Conservation (phyloP, 2,113 vertebrate genomes). For the Sturnus vulgaris region DNA sequence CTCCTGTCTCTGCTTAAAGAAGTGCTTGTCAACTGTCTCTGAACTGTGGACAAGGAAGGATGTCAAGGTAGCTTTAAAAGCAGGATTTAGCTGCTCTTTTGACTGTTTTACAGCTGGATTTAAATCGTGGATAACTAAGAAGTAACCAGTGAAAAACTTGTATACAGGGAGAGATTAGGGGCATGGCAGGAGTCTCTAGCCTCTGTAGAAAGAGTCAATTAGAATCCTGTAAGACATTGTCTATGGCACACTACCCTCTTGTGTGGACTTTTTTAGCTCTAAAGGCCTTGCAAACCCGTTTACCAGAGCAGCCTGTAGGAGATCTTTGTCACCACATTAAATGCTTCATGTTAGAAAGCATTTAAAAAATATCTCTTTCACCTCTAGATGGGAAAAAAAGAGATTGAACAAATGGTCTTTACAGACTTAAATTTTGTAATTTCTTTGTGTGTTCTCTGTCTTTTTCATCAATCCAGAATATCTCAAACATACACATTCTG, state of each 20-base stretch:
- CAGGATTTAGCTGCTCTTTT: background rate
- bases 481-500: background rate
- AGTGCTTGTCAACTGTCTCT: background rate
- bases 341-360: background rate
- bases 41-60: background rate
- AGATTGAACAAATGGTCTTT: rapidly evolving
- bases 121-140: background rate
- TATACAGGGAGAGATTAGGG: background rate
- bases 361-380: background rate
- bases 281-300: background rate
- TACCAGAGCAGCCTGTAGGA: background rate
- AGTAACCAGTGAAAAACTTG: background rate
- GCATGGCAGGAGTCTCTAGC: background rate
- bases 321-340: background rate
- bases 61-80: background rate
- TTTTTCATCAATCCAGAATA: background rate
- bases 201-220: background rate
- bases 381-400: background rate
- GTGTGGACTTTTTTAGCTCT: background rate
- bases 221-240: background rate
- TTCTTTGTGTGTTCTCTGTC: background rate
- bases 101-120: background rate
- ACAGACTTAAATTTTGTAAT: background rate
- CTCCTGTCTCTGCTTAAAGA: background rate
- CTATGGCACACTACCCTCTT: background rate